Evolutionary conservation across 1,140 invertebrate species (phyloP).

Genomic region (Babylonia areolata): DNA sequence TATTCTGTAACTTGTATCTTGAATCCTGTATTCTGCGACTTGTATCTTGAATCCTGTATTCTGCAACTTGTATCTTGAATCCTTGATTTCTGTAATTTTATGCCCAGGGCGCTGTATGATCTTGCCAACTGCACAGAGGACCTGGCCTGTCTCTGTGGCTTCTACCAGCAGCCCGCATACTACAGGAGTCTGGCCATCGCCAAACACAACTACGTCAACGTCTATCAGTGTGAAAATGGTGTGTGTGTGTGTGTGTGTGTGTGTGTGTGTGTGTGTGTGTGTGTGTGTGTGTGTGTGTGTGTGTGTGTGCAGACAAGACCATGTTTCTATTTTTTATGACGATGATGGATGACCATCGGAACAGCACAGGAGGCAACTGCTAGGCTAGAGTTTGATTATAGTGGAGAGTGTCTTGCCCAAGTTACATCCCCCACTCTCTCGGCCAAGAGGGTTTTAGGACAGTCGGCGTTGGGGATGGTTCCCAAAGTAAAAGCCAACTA

Average conservation of each 20-base stretch:
- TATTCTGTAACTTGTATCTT: too few relatives aligned
- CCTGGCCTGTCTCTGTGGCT: slow-evolving; percentile 18
- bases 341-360: too few relatives aligned
- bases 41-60: too few relatives aligned
- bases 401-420: too few relatives aligned
- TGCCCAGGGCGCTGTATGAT: neutral
- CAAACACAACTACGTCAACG: slow-evolving; percentile 9
- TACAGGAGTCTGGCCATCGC: slow-evolving; percentile 22
- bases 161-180: slow-evolving; percentile 17
- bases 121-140: slow-evolving; percentile 20
- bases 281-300: slow-evolving; percentile 23
- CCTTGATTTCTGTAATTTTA: neutral
- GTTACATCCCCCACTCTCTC: too few relatives aligned
- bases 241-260: slow-evolving; percentile 23
- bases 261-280: slow-evolving; percentile 12
- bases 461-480: too few relatives aligned
- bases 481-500: too few relatives aligned
- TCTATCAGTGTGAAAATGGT: neutral
- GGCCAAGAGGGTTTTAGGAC: too few relatives aligned
- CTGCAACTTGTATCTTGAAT: too few relatives aligned
- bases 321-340: neutral
- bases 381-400: too few relatives aligned
- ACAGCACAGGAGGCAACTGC: too few relatives aligned
- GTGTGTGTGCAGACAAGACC: slow-evolving; percentile 16
- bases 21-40: too few relatives aligned